Conservation (phyloP, 2,113 vertebrate species). For the Oreochromis spilurus region DNA sequence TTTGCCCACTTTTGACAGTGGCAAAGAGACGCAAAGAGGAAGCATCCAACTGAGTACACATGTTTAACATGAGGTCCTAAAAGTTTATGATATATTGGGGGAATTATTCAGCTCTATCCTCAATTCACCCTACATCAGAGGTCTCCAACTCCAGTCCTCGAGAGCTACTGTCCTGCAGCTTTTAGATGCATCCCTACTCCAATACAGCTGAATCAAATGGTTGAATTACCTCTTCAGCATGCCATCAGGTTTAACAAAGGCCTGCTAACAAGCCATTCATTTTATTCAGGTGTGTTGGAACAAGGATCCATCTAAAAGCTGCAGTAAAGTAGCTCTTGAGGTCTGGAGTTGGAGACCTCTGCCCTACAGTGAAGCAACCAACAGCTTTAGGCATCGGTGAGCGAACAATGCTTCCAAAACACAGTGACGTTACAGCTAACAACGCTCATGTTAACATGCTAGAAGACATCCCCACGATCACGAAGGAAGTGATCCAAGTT, state of each 20-base stretch:
- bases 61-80: background rate
- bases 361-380: background rate
- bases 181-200: background rate
- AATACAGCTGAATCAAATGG: background rate
- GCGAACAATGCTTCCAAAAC: background rate
- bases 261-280: background rate
- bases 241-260: background rate
- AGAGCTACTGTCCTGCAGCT: background rate
- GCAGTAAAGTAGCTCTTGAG: background rate
- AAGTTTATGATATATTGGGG: background rate
- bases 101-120: rapidly evolving
- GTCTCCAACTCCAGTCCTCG: background rate
- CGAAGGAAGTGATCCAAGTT: rapidly evolving
- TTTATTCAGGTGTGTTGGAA: background rate
- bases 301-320: background rate
- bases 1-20: background rate
- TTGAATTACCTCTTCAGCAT: background rate
- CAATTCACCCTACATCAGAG: background rate
- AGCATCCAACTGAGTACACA: background rate
- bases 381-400: background rate
- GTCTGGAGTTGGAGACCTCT: rapidly evolving
- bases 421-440: background rate
- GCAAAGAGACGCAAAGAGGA: background rate
- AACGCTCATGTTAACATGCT: background rate
- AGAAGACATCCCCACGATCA: rapidly evolving